Conservation (phyloP, 2,113 vertebrate species). For the Ptyas mucosa region DNA sequence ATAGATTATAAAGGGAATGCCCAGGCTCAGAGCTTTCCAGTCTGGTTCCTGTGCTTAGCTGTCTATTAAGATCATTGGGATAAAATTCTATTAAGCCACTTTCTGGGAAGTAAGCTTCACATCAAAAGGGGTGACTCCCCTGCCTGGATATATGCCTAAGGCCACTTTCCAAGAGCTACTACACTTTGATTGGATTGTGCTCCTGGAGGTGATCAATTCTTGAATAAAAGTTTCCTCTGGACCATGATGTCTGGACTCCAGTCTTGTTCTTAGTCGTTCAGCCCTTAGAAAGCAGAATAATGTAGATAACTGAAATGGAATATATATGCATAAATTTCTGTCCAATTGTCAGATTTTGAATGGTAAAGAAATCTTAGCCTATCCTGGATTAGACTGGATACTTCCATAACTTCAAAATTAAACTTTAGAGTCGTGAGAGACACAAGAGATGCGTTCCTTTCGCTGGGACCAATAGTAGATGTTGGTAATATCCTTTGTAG, state of each 20-base stretch:
- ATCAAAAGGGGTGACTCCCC: slow-evolving; percentile 50
- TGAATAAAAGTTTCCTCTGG: slow-evolving; percentile 52
- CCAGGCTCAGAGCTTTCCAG: not conserved
- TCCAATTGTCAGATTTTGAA: slow-evolving; percentile 61
- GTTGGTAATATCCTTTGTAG: slow-evolving; percentile 20
- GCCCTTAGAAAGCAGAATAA: slow-evolving; percentile 60
- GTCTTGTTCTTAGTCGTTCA: slow-evolving; percentile 39
- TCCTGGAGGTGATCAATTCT: slow-evolving; percentile 40
- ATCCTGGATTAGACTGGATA: slow-evolving; percentile 60
- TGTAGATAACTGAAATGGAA: slow-evolving; percentile 62
- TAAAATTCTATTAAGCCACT: slow-evolving; percentile 58
- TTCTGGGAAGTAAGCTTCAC: slow-evolving; percentile 51
- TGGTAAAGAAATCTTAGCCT: slow-evolving; percentile 66
- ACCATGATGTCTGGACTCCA: slow-evolving; percentile 59
- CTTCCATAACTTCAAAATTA: slow-evolving; percentile 53
- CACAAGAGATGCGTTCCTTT: slow-evolving; percentile 7
- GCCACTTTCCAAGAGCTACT: not conserved
- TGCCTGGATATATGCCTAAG: not conserved
- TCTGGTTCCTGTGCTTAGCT: not conserved
- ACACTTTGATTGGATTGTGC: not conserved
- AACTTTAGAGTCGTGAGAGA: slow-evolving; percentile 50
- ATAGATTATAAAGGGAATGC: slow-evolving; percentile 18
- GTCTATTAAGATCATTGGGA: slow-evolving; percentile 22
- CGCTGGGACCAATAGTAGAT: not conserved
- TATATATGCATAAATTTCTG: slow-evolving; percentile 59